Evolutionary conservation across 2,888 invertebrate species (phyloP).

Genomic region (Stenodera caucasica): DNA sequence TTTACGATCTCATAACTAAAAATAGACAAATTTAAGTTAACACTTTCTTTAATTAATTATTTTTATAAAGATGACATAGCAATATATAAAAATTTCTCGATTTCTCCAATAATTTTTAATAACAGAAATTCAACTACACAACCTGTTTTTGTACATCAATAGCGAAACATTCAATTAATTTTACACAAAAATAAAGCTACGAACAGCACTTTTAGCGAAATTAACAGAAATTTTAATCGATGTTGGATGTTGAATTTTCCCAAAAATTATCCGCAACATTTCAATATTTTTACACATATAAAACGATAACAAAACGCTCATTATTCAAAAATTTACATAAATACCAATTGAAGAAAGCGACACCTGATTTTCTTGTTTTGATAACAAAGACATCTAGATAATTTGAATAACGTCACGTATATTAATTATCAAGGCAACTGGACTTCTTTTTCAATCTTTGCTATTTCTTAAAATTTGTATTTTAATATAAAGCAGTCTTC

Average conservation of each 20-base stretch:
- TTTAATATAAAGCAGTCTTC: conserved; percentile 20
- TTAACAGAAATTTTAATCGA: neutral
- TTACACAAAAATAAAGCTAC: too few species aligned
- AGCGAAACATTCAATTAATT: conserved; percentile 27
- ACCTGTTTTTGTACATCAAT: conserved; percentile 28
- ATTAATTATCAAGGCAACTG: conserved; percentile 35
- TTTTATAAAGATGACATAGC: neutral
- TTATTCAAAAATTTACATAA: too few species aligned
- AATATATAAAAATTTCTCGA: conserved; percentile 15
- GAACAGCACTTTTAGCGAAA: too few species aligned
- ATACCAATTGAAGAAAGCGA: too few species aligned
- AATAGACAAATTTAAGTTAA: neutral
- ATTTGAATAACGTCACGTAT: too few species aligned
- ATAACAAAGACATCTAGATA: too few species aligned
- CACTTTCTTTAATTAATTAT: too few species aligned
- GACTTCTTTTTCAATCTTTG: conserved; percentile 27
- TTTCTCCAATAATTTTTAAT: neutral
- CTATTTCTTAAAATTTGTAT: conserved; percentile 18
- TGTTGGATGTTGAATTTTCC: neutral
- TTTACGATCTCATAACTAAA: too few species aligned
- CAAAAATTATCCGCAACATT: neutral
- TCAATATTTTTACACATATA: too few species aligned
- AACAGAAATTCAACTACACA: conserved; percentile 2
- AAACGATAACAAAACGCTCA: neutral
- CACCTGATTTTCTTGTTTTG: too few species aligned